Percentiles rank a stretch among this genome's conserved stretches.
phyloP scores from a whole-genome alignment of 53 echinoderm and acorn worm genomes.

The Holothuria leucospilota region DNA sequence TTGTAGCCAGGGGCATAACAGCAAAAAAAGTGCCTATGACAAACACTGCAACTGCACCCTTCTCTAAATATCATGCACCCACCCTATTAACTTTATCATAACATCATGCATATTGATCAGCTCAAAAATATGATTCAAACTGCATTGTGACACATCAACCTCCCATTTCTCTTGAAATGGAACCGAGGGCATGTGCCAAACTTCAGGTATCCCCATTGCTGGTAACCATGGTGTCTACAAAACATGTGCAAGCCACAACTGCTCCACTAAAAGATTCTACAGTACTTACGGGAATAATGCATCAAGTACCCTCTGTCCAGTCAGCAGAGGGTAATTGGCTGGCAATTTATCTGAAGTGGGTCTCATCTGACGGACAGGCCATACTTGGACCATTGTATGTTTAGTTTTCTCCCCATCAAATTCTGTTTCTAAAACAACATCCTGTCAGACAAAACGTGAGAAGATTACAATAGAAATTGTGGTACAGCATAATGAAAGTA shows the following conservation, averaged over 20 bases:
- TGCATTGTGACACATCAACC: too few relatives aligned
- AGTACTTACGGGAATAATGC: constrained; percentile 94
- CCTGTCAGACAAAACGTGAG: constrained; percentile 53
- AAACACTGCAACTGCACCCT: too few relatives aligned
- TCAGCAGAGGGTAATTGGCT: constrained; percentile 94
- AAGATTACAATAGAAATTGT: neutral
- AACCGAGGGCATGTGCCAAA: neutral
- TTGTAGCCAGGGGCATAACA: too few relatives aligned
- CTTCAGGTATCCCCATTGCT: too few relatives aligned
- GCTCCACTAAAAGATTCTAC: too few relatives aligned
- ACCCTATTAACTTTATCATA: too few relatives aligned
- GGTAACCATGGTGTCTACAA: neutral
- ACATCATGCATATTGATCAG: too few relatives aligned
- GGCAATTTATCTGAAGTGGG: constrained; percentile 94
- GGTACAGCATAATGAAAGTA: too few relatives aligned
- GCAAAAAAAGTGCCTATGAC: too few relatives aligned
- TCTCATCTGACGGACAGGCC: constrained; percentile 92
- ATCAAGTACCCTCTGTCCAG: constrained; percentile 92
- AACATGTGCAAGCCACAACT: neutral
- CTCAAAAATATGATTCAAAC: too few relatives aligned
- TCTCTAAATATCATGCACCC: too few relatives aligned
- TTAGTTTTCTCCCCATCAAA: constrained; percentile 95
- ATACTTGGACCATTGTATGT: constrained; percentile 95
- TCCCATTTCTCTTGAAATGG: too few relatives aligned
- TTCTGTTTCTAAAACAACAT: constrained; percentile 90